Base-by-base conservation (phyloP, 2,797 vertebrate species). In the Pelobates cultripes region DNA sequence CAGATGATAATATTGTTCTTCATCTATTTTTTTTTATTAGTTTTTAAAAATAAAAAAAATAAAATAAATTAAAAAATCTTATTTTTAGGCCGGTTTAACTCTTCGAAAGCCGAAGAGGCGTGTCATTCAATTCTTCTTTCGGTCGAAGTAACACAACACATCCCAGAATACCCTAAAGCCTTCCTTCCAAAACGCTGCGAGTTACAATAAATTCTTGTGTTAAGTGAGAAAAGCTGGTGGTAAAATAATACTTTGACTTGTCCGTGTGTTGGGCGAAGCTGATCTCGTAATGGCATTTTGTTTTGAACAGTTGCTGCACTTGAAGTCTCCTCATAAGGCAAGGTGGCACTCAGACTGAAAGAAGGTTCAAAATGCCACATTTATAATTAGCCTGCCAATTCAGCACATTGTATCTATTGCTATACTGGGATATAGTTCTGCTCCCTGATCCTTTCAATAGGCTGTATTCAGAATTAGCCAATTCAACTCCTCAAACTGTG, bases 321-420 rank as follows among this genome's bases (percentile, higher is more conserved):
- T 93, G 92, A 94, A 94, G 94, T 96, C 94, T 95, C 98, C 97
- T 96, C 97, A 98, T 99, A 99, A 99, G 97, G 98, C 97, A 98
- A 99, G 95, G 92, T 95, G 96, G 95, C 96, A 93, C 94, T 93
- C 94, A 95, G 93, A 93, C 94, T 93, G 94, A 96, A 93, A 91
- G 94, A 92, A 90, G 93, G 96, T 95, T 95, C 94, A 96, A 97
- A 83, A 97, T 97, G 97, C 96, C 96, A 99, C 96, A 96, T 96
- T 95, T 99, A 99, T 98, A 96, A 99, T 99, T 99, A 99, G 98
- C 97, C 95, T 97, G 97, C 93, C 94, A 94, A 96, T 97, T 99
- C 97, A 99, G 98, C 98, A 98, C 96, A 97, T 97, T 95, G 94
- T 96, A 94, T 94, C 92, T 93, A 91, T 91, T 90, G 94, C 96